Percentiles rank a stretch among this genome's conserved stretches.
These are phyloP conservation scores for Stegodyphus mimosarum DNA, from an alignment of 1,140 invertebrate species.

Conservation along the genomic window DNA sequence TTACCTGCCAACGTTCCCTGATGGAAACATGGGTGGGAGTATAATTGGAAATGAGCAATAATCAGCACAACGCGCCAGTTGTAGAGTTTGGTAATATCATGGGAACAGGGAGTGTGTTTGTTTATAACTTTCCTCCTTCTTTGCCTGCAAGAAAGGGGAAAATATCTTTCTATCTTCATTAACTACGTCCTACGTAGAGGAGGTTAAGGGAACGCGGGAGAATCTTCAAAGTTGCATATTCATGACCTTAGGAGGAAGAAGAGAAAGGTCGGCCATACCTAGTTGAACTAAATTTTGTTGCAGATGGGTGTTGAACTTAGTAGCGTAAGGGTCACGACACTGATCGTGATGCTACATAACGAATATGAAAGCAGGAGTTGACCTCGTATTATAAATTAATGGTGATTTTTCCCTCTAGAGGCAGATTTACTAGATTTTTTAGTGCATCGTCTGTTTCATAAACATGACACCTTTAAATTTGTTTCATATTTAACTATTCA, in stretches of 20 bases:
- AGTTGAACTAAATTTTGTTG: slow-evolving; percentile 31
- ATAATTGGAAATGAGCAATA: too few species aligned
- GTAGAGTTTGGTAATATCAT: too few species aligned
- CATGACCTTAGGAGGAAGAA: background rate
- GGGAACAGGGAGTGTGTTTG: too few species aligned
- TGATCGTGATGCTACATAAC: slow-evolving; percentile 15
- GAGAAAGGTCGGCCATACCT: slow-evolving; percentile 11
- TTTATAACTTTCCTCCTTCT: too few species aligned
- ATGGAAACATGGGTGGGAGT: too few species aligned
- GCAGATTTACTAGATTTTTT: background rate
- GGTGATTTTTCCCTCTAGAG: background rate
- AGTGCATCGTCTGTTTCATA: background rate
- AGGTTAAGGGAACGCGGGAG: slow-evolving; percentile 4
- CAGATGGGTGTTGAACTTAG: slow-evolving; percentile 16
- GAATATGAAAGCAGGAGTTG: background rate
- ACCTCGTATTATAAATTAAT: background rate
- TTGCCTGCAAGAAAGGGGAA: too few species aligned
- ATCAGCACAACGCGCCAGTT: too few species aligned
- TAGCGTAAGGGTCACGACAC: background rate
- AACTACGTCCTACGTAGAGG: slow-evolving; percentile 4
- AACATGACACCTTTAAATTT: background rate
- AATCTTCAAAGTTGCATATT: background rate
- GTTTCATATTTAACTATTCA: background rate
- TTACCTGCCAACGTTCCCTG: too few species aligned
- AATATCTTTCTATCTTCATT: too few species aligned